Percentiles rank a stretch among this genome's conserved stretches.
Evolutionary conservation across 2,888 invertebrate species (phyloP).

Genomic region (Scaptomyza cyrtandrae): DNA sequence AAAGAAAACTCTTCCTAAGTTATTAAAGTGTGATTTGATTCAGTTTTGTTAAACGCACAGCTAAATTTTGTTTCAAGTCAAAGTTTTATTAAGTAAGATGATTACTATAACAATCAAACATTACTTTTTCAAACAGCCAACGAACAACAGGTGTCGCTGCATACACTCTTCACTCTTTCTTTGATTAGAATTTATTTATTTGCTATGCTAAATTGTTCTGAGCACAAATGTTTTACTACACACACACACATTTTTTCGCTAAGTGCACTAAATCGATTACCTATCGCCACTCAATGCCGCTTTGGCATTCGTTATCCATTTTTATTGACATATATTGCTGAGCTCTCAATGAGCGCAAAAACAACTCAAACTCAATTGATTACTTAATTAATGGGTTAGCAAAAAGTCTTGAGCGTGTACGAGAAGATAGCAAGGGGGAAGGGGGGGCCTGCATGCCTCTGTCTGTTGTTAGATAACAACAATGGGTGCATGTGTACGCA

Average conservation of each 20-base stretch:
- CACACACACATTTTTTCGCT: not conserved
- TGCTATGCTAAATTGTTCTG: too few species aligned
- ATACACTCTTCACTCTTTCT: too few species aligned
- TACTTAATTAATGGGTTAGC: slow-evolving; percentile 35
- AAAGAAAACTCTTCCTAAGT: too few species aligned
- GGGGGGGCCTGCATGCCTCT: not conserved
- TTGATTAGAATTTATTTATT: too few species aligned
- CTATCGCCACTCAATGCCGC: slow-evolving; percentile 19
- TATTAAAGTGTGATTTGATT: too few species aligned
- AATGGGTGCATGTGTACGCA: slow-evolving; percentile 29
- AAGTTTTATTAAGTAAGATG: too few species aligned
- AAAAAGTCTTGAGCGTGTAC: slow-evolving; percentile 14
- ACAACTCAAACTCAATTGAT: slow-evolving; percentile 18
- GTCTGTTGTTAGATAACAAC: slow-evolving; percentile 38
- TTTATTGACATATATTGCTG: slow-evolving; percentile 48
- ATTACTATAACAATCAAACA: too few species aligned
- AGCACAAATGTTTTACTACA: too few species aligned
- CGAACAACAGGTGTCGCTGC: too few species aligned
- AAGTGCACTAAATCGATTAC: slow-evolving; percentile 7
- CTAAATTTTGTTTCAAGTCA: too few species aligned
- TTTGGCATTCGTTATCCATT: slow-evolving; percentile 28
- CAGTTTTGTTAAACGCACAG: too few species aligned
- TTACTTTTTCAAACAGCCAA: too few species aligned
- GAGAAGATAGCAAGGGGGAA: not conserved
- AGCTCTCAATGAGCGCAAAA: slow-evolving; percentile 18